Conservation (phyloP, 2,113 vertebrate species). For the Calidris pygmaea region DNA sequence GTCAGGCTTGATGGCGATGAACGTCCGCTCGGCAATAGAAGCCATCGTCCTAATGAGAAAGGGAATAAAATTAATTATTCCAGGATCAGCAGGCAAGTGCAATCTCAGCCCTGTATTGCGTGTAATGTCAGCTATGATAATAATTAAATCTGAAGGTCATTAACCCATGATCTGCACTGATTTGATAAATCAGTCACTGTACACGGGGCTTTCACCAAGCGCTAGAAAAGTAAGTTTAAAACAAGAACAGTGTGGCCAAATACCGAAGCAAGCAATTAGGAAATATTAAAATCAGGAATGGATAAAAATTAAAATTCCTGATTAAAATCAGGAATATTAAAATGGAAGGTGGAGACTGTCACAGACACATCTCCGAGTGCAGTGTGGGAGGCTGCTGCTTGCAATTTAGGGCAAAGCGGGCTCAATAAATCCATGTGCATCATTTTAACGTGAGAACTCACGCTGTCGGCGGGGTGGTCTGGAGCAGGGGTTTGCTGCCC, state of each 20-base stretch:
- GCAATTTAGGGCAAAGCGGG: fast-evolving
- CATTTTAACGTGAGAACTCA: fast-evolving
- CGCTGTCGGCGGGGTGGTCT: fast-evolving
- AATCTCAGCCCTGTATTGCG: fast-evolving
- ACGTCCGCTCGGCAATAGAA: slow-evolving; percentile 78
- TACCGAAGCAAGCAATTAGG: fast-evolving
- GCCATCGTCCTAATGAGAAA: slow-evolving; percentile 63
- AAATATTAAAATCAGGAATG: not conserved
- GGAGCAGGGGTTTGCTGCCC: fast-evolving
- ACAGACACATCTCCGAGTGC: fast-evolving
- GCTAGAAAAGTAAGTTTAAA: not conserved
- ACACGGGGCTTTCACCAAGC: fast-evolving
- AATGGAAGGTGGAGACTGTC: not conserved
- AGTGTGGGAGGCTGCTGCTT: not conserved
- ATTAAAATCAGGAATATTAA: not conserved
- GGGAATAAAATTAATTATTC: not conserved
- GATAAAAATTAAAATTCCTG: not conserved
- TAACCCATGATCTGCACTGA: fast-evolving
- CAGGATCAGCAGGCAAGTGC: not conserved
- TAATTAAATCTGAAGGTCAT: not conserved
- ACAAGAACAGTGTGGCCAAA: fast-evolving
- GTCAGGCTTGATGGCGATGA: slow-evolving; percentile 91
- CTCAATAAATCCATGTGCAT: fast-evolving
- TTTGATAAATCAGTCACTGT: fast-evolving
- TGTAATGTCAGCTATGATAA: not conserved